Percentiles rank a stretch among this genome's conserved stretches.
Evolutionary conservation across 1,140 invertebrate species (phyloP).

Genomic region (Mya arenaria): DNA sequence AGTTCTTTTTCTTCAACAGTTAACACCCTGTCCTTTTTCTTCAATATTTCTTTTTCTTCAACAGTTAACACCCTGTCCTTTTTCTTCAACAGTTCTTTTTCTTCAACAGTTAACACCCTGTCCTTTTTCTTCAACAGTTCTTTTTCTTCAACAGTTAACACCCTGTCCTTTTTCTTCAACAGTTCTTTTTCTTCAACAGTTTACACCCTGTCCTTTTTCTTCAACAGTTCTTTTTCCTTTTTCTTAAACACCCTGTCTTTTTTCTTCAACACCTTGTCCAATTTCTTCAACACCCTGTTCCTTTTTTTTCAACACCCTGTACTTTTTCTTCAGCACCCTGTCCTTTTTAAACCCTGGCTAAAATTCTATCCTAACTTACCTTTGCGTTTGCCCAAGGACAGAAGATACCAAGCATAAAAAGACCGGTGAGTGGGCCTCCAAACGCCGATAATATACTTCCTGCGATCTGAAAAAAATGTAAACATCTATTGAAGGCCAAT

Average conservation of each 20-base stretch:
- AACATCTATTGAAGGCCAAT: too few relatives aligned
- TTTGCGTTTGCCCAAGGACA: conserved; percentile 77
- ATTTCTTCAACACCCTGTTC: not conserved
- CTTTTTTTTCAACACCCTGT: not conserved
- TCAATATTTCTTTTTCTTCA: too few relatives aligned
- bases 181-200: not conserved
- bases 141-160: not conserved
- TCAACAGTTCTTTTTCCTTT: not conserved
- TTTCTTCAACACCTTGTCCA: not conserved
- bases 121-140: not conserved
- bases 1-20: too few relatives aligned
- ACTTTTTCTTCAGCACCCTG: not conserved
- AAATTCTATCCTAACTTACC: too few relatives aligned
- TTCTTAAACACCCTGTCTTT: not conserved
- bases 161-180: not conserved
- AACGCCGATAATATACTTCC: conserved; percentile 73
- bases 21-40: too few relatives aligned
- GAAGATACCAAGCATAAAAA: conserved; percentile 78
- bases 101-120: not conserved
- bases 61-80: too few relatives aligned
- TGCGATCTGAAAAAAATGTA: conserved; percentile 61
- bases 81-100: too few relatives aligned
- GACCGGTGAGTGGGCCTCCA: conserved; percentile 74
- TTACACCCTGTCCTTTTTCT: too few relatives aligned
- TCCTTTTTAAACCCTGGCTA: too few relatives aligned